Percentiles rank a stretch among this genome's conserved stretches.
These are phyloP conservation scores for Protonemura montana DNA, from an alignment of 2,888 invertebrate species.

Conservation along the genomic window DNA sequence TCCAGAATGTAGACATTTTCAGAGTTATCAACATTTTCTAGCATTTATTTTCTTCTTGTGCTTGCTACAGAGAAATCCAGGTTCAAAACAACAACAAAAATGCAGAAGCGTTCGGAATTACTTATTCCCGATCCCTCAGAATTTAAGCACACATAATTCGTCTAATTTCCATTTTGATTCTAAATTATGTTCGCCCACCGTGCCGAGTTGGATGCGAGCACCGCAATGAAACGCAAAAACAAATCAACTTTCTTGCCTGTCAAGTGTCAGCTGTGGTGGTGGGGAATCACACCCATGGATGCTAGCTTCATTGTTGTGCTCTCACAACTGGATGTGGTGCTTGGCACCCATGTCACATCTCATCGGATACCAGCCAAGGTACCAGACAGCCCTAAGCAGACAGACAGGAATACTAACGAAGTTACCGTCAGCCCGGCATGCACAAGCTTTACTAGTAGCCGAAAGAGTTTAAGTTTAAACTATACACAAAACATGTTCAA, in stretches of 20 bases:
- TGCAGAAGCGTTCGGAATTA: too few relatives aligned
- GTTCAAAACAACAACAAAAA: too few relatives aligned
- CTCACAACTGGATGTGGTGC: not conserved
- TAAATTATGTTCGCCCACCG: not conserved
- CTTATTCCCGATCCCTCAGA: too few relatives aligned
- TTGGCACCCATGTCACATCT: not conserved
- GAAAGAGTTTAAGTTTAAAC: too few relatives aligned
- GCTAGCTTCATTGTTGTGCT: not conserved
- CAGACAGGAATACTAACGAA: slow-evolving; percentile 20
- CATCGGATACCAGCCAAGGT: not conserved
- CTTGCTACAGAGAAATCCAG: too few relatives aligned
- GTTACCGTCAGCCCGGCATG: not conserved
- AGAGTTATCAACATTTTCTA: too few relatives aligned
- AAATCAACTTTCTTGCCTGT: not conserved
- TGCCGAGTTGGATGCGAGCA: not conserved
- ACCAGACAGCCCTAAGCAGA: not conserved
- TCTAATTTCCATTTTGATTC: not conserved
- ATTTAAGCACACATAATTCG: not conserved
- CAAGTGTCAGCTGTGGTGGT: not conserved
- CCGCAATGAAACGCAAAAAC: not conserved
- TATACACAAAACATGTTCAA: too few relatives aligned
- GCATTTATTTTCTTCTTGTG: too few relatives aligned
- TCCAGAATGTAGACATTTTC: too few relatives aligned
- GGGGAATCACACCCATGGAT: not conserved
- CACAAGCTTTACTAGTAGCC: not conserved